Base-by-base conservation (phyloP, 2,113 vertebrate species). In the Sinocyclocheilus rhinocerous region DNA sequence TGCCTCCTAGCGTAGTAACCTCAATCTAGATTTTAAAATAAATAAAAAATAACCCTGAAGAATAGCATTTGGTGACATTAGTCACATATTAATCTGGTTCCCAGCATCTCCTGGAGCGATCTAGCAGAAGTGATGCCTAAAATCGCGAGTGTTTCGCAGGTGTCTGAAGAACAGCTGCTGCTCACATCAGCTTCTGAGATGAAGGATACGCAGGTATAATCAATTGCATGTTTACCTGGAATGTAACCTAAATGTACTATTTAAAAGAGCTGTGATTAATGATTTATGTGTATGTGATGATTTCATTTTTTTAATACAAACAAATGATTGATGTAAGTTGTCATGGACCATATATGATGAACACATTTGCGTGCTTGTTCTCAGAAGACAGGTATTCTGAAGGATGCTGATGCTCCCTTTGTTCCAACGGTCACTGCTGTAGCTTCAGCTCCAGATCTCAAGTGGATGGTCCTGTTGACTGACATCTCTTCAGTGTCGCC, bases 351-450 rank as follows among this genome's bases (percentile, higher is more conserved):
- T 39, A 22, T 10, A 8, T 77, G 16, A 5, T 77, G 24, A 29
- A 20, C 48, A 83, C n/a, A 82, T 69, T 45, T 82, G 83, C 59
- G n/a, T 83, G 24, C 85, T 77, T 70, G 39, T 61, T 87, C 82
- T 72, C 90, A 98, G 97, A 96, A 97, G 84, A 94, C 94, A 80
- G 94, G 94, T 72, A 16, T 83, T 57, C 26, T 57, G 29, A 83
- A 83, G 81, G 81, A 83, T 24, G 94, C 95, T 81, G 96, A 94
- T 72, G 89, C 94, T 89, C 93, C 87, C 92, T 97, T 97, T 91
- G 96, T 96, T 87, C 97, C 97, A 57, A 96, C 95, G 4, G 95
- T 96, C 91, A 97, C 96, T 72, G 95, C 96, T 83, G 95, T 97
- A 89, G 97, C 96, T 18, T 95, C 95, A 73, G 96, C 96, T 24